Evolutionary conservation across 2,113 vertebrate species (phyloP).

Genomic region (Bambusicola thoracicus): DNA sequence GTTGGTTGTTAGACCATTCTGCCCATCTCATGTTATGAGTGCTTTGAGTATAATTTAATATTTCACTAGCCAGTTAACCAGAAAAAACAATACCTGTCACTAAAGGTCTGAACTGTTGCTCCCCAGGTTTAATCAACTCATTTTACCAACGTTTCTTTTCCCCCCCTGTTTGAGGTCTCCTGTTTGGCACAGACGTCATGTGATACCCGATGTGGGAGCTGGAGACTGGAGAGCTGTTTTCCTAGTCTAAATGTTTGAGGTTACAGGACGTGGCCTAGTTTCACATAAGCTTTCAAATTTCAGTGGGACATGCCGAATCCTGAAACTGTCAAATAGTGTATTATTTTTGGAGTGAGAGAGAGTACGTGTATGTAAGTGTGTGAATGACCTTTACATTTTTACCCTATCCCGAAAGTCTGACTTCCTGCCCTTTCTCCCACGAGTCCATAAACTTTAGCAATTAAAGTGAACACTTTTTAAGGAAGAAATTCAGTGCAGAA

Average conservation of each 20-base stretch:
- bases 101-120: conserved; percentile 54
- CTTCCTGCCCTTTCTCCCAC: conserved; percentile 73
- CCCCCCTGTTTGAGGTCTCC: conserved; percentile 54
- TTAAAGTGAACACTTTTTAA: conserved; percentile 57
- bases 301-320: conserved; percentile 73
- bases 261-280: conserved; percentile 71
- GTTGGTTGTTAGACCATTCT: not conserved
- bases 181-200: conserved; percentile 73
- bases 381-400: conserved; percentile 78
- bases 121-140: conserved; percentile 65
- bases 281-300: conserved; percentile 76
- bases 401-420: conserved; percentile 68
- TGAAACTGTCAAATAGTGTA: conserved; percentile 76
- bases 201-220: conserved; percentile 70
- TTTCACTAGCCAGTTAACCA: conserved; percentile 43
- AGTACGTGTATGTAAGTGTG: conserved; percentile 53
- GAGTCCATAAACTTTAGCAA: conserved; percentile 54
- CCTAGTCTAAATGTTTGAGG: conserved; percentile 75
- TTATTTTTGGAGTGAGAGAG: conserved; percentile 75
- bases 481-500: conserved; percentile 25
- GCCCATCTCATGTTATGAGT: not conserved
- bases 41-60: conserved; percentile 48
- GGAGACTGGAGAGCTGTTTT: conserved; percentile 71
- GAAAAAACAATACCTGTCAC: conserved; percentile 64
- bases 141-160: conserved; percentile 65